Evolutionary conservation across 2,113 vertebrate genomes (phyloP).

Genomic region (Bothrops jararaca): DNA sequence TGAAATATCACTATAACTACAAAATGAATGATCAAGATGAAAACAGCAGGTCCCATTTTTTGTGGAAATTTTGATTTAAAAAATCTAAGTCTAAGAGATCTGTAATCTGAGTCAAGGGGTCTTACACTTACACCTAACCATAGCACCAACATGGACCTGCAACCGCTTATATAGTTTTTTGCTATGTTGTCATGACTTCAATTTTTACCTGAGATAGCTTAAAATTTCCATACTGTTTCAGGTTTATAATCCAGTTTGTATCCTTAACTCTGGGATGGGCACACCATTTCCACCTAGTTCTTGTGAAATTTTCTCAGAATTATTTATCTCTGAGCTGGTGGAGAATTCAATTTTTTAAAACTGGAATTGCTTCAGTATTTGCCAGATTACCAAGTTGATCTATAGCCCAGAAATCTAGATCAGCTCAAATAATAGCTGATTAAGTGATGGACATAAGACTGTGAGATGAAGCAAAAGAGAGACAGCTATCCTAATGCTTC

Average conservation of each 20-base stretch:
- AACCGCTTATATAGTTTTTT: background rate
- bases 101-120: background rate
- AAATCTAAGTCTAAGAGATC: background rate
- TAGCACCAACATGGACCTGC: background rate
- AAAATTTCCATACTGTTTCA: background rate
- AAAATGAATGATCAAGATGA: background rate
- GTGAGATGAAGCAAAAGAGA: background rate
- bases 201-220: background rate
- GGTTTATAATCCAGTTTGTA: background rate
- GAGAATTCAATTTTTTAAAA: background rate
- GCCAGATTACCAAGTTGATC: background rate
- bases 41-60: background rate
- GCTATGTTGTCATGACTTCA: background rate
- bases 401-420: background rate
- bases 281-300: background rate
- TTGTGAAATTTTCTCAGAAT: background rate
- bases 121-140: background rate
- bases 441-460: background rate
- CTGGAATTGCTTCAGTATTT: background rate
- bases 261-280: background rate
- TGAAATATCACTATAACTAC: background rate
- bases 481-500: background rate
- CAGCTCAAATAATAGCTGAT: background rate
- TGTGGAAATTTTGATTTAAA: background rate
- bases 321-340: background rate